Conservation (phyloP, 2,888 invertebrate species). For the Drosophila lacicola region DNA sequence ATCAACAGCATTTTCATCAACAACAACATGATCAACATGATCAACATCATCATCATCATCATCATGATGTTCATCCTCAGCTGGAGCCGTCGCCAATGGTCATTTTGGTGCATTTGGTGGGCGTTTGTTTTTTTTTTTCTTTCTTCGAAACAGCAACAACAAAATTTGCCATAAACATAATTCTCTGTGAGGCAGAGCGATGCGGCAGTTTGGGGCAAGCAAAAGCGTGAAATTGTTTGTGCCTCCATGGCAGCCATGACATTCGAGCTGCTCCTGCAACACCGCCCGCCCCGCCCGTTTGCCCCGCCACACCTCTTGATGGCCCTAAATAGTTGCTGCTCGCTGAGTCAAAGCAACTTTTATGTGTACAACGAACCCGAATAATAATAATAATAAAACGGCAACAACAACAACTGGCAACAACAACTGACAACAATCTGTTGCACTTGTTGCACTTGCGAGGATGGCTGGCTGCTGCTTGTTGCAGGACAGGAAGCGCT, state of each 20-base stretch:
- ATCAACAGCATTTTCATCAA: constrained; percentile 35
- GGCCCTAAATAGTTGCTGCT: constrained; percentile 56
- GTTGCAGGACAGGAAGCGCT: constrained; percentile 68
- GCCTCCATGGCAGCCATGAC: constrained; percentile 53
- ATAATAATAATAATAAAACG: constrained; percentile 58
- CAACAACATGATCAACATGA: not conserved
- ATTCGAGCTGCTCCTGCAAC: constrained; percentile 35
- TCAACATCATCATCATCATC: constrained; percentile 4
- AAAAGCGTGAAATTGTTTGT: constrained; percentile 76
- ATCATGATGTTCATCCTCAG: constrained; percentile 11
- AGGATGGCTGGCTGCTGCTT: constrained; percentile 50
- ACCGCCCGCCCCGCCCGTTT: no score
- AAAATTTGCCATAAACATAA: constrained; percentile 68
- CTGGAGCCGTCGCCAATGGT: constrained; percentile 8
- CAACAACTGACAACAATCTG: constrained; percentile 29
- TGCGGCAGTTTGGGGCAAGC: constrained; percentile 43
- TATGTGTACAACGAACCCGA: constrained; percentile 73
- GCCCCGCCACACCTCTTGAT: not conserved
- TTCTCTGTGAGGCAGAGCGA: constrained; percentile 45
- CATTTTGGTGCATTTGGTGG: constrained; percentile 55
- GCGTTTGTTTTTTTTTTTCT: constrained; percentile 50
- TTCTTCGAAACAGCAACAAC: constrained; percentile 4
- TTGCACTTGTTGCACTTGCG: constrained; percentile 44
- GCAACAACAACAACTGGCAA: constrained; percentile 33
- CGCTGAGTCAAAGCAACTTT: constrained; percentile 58